These are phyloP conservation scores for Clunio marinus DNA, from an alignment of 2,888 invertebrate genomes.

Conservation along the genomic window DNA sequence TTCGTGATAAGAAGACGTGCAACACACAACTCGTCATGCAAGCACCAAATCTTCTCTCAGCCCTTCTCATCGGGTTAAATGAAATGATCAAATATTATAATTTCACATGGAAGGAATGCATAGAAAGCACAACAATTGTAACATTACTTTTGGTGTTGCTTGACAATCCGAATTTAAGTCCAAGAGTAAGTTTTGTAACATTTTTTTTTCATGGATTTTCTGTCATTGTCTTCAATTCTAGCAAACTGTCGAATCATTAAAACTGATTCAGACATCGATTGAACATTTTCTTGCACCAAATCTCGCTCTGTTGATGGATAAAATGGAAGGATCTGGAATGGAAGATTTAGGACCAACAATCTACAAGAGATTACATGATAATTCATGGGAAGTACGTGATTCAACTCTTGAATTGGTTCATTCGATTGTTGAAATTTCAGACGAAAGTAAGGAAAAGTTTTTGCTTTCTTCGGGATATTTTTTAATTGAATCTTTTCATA, in stretches of 20 bases:
- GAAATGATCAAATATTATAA: slow-evolving; percentile 64
- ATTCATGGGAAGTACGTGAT: slow-evolving; percentile 75
- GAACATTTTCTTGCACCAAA: slow-evolving; percentile 74
- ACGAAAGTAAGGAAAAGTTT: slow-evolving; percentile 61
- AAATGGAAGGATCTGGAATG: slow-evolving; percentile 60
- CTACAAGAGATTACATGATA: slow-evolving; percentile 65
- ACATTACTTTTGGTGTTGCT: slow-evolving; percentile 55
- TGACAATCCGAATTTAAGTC: slow-evolving; percentile 53
- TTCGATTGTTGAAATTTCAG: slow-evolving; percentile 65
- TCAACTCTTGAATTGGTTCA: slow-evolving; percentile 68
- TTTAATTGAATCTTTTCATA: slow-evolving; percentile 48
- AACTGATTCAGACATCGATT: slow-evolving; percentile 64
- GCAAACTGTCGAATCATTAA: slow-evolving; percentile 67
- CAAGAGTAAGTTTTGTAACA: slow-evolving; percentile 51
- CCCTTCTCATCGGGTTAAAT: slow-evolving; percentile 63
- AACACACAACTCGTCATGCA: slow-evolving; percentile 51
- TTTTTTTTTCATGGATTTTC: slow-evolving; percentile 26
- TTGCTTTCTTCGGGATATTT: neutral
- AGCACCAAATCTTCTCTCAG: slow-evolving; percentile 57
- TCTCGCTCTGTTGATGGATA: slow-evolving; percentile 67
- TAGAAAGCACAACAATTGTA: slow-evolving; percentile 67
- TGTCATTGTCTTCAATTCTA: slow-evolving; percentile 51
- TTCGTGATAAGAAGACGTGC: slow-evolving; percentile 39
- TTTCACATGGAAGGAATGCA: slow-evolving; percentile 72
- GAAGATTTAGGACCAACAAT: slow-evolving; percentile 64